Evolutionary conservation across 2,888 invertebrate species (phyloP), one percentile per base, ranked within the genome.

Genomic region (Pogonocherus hispidulus): DNA sequence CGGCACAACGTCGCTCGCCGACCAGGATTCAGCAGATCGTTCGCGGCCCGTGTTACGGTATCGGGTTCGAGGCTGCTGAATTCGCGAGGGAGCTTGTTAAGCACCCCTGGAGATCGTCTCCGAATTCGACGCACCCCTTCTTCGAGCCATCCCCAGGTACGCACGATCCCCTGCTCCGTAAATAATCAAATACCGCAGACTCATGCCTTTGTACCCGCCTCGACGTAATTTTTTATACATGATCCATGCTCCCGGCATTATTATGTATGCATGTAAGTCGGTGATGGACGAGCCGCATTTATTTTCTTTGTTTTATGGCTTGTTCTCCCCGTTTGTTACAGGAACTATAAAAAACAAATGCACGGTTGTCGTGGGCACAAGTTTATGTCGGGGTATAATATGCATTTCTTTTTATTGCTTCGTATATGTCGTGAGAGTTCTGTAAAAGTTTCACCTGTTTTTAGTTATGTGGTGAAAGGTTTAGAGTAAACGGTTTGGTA

Each of bases 51-150:
- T 32, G 59, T 59, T 62, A 51, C 16, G 63, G 63, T 63, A 54
- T 52, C 54, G 55, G 27, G 27, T 54, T 63, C 62, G 62, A 63
- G 51, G 22, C 51, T 4, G 23, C 62, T 20, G 23, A 41, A 63
- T 63, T 18, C 52, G 63, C 63, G 19, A 54, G 54, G 55, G 63
- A 63, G 52, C 63, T 63, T 63, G 63, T 63, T 63, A 63, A 27
- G 37, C 46, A 37, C 54, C 63, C 54, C 63, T 16, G 37, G 62
- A 63, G 62, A 44, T 18, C 14, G 52, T 54, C 63, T 63, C 63
- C 63, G 63, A 63, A 52, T 63, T 63, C 54, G 22, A 23, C 51
- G 41, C 35, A 52, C 52, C 63, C 63, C 63, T 54, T 54, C 54
- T 32, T 46, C 63, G 16, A 54, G 27, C 16, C 62, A 51, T 62